These are phyloP conservation scores for Turdus rufiventris DNA, from an alignment of 2,113 vertebrate species.

Conservation along the genomic window DNA sequence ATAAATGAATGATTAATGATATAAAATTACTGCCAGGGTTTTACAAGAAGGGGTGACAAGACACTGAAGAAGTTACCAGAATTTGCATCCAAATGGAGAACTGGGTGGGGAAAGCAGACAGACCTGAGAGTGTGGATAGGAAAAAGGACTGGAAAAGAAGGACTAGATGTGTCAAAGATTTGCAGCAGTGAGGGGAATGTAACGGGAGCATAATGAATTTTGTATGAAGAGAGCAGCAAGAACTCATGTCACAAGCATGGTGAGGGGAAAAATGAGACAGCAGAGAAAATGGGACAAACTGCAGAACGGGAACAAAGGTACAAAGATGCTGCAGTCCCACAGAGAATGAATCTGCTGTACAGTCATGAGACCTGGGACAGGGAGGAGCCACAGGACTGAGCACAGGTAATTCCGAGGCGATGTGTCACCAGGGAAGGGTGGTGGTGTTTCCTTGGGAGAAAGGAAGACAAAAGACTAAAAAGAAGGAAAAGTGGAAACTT, in stretches of 20 bases:
- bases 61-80: neutral
- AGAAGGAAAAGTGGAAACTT: neutral
- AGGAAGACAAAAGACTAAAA: neutral
- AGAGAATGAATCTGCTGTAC: neutral
- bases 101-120: neutral
- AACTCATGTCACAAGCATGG: neutral
- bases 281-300: neutral
- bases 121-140: neutral
- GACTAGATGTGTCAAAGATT: neutral
- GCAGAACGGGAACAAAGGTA: neutral
- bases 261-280: neutral
- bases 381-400: neutral
- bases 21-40: neutral
- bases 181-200: neutral
- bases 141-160: neutral
- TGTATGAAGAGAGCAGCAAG: neutral
- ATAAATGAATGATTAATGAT: neutral
- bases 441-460: neutral
- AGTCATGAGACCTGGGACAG: rapidly evolving
- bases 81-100: neutral
- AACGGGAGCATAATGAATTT: neutral
- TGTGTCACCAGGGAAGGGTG: neutral
- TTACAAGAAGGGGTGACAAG: neutral
- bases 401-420: rapidly evolving
- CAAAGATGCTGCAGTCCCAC: neutral